Base-by-base conservation (phyloP, 1,140 invertebrate genomes). In the Charaxes varanes region DNA sequence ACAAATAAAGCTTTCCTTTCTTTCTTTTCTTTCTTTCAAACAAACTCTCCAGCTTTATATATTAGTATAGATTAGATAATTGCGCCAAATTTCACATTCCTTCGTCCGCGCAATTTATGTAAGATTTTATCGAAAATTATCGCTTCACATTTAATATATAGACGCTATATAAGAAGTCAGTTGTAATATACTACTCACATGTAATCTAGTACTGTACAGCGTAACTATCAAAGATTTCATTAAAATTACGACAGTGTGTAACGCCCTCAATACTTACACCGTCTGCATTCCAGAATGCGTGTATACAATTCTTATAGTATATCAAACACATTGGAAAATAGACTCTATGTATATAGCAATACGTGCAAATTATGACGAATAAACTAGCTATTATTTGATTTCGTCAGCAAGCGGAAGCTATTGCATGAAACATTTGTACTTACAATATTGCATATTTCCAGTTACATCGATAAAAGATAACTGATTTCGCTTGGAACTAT, bases 351-450 rank as follows among this genome's bases (percentile, higher is more conserved):
- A 3, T 5, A 7, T 4, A 4, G 14, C 7, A 12, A 15, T 41
- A 47, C 13, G 17, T 23, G 24, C 37, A n/a, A n/a, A n/a, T n/a
- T 14, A 47, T 30, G 27, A 36, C 37, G 17, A 34, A 31, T 34
- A 30, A 24, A 31, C 34, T 33, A 44, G 28, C 48, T 47, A 53
- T 54, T 58, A 64, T 64, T 62, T 61, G 57, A 52, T 67, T 68
- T 64, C 64, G 57, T 64, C 59, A 68, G 53, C 43, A 51, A 44
- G 37, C 64, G 61, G 64, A 68, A 64, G 61, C 53, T 42, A 60
- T 59, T 58, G 64, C 61, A 48, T 53, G 38, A 41, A 50, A 38
- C 43, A 32, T 43, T 37, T 28, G 50, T 54, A 52, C 48, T 34
- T 44, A 42, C 46, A 47, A 41, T 53, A 59, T 59, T 59, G 55